These are phyloP conservation scores for Psettodes erumei DNA, from an alignment of 2,113 vertebrate genomes.

Conservation along the genomic window DNA sequence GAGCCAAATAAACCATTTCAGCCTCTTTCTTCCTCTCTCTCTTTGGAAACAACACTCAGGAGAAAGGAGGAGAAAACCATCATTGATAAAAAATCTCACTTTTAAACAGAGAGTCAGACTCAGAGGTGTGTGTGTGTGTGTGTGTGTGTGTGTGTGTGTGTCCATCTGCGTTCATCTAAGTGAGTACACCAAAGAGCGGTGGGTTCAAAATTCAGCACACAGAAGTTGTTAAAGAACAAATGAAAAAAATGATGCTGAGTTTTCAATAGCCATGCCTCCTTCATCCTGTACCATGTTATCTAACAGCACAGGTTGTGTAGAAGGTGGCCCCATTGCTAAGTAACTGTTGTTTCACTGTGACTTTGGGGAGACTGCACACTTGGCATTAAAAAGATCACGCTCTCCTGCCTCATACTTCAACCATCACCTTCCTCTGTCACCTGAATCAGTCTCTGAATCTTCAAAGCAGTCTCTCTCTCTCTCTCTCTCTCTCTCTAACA, in stretches of 20 bases:
- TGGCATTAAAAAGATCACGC: neutral
- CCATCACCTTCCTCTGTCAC: neutral
- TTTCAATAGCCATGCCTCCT: neutral
- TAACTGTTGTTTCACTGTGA: neutral
- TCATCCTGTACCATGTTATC: neutral
- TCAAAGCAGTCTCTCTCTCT: neutral
- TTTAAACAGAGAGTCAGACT: neutral
- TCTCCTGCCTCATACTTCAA: neutral
- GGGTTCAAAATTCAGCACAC: neutral
- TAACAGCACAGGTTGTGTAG: neutral
- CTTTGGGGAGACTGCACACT: neutral
- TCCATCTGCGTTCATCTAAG: too few relatives aligned
- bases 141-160: neutral
- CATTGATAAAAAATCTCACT: neutral
- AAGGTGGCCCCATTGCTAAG: neutral
- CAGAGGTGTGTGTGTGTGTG: neutral
- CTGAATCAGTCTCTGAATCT: neutral
- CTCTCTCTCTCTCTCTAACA: neutral
- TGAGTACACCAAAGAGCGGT: neutral
- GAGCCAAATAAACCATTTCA: constrained; percentile 28
- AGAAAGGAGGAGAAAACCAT: constrained; percentile 5
- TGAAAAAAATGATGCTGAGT: neutral
- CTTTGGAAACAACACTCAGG: too few relatives aligned
- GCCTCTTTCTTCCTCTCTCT: neutral
- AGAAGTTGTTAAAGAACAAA: neutral